Base-by-base conservation (phyloP, 2,113 vertebrate species). In the Pelodiscus sinensis region DNA sequence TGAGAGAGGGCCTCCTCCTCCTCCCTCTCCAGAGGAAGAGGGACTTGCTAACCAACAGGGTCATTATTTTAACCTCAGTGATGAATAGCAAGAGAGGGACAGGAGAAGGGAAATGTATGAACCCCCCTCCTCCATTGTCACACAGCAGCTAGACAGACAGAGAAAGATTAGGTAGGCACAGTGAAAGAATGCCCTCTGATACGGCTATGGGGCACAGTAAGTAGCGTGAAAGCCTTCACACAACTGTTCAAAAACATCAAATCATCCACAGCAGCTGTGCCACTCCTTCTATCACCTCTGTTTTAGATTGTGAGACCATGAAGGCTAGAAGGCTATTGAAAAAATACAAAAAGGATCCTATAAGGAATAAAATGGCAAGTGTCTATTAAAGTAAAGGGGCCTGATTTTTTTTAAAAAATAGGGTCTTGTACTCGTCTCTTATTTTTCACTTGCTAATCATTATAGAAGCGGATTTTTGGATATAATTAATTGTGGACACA, bases 21-120 rank as follows among this genome's bases (percentile, higher is more conserved):
- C 35, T 54, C 52, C 52, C 52, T 54, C 52, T 14, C 52, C 88
- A 79, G 24, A 2, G 38, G 38, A 29, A 77, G 75, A 94, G 38
- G 79, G 57, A 84, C 25, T 68, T 85, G 22, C 50, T 71, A 77
- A 58, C 57, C 54, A 84, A 90, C 92, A 88, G 9, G n/a, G 65
- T 22, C 71, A 89, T 94, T 94, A 93, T 92, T 96, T 96, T 88
- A 81, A 93, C 86, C 65, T 84, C 62, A 0, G 0, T 92, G 84
- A 94, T 93, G 80, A 95, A 95, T 73, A 94, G 80, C 83, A 68
- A 57, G 29, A 65, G 29, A 65, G n/a, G 84, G 88, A 68, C 84
- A 78, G 78, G 14, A 86, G 86, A 88, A 85, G 22, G 57, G 85
- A 94, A 90, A 21, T 27, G 13, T 73, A 82, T 82, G 94, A 96